Conservation (phyloP, 2,888 invertebrate genomes). For the Tinea pellionella region DNA sequence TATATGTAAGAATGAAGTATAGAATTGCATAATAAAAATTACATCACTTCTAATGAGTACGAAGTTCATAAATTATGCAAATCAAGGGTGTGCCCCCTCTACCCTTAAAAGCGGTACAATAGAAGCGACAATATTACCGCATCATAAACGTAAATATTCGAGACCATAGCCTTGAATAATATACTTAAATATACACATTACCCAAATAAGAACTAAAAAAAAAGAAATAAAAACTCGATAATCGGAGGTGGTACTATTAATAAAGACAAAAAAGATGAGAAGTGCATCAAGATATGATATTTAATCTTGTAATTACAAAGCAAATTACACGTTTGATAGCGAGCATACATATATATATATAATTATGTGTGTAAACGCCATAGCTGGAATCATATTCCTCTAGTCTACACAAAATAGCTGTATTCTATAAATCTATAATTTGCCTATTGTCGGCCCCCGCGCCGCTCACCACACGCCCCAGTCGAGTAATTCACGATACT, state of each 20-base stretch:
- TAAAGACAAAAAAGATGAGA: not conserved
- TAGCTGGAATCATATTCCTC: not conserved
- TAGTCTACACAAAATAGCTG: not conserved
- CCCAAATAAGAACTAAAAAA: not conserved
- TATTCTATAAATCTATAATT: conserved; percentile 3
- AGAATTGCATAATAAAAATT: conserved; percentile 23
- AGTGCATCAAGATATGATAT: not conserved
- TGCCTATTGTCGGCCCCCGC: not conserved
- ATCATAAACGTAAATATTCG: not conserved
- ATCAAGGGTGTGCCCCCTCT: not conserved
- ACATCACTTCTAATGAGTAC: conserved; percentile 31
- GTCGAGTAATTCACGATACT: conserved; percentile 32
- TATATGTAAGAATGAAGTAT: conserved; percentile 18
- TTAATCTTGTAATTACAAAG: not conserved
- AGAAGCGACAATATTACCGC: not conserved
- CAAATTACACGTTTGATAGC: not conserved
- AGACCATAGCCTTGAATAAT: not conserved
- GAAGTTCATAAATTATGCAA: conserved; percentile 13
- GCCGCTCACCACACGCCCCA: conserved; percentile 43
- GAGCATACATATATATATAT: not conserved
- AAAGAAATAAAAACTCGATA: not conserved
- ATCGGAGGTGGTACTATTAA: not conserved
- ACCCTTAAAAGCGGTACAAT: not conserved
- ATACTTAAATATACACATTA: not conserved
- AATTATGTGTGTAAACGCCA: not conserved